Percentiles rank a stretch among this genome's conserved stretches.
Conservation (phyloP, 2,113 vertebrate species). For the Phalacrocorax aristotelis region DNA sequence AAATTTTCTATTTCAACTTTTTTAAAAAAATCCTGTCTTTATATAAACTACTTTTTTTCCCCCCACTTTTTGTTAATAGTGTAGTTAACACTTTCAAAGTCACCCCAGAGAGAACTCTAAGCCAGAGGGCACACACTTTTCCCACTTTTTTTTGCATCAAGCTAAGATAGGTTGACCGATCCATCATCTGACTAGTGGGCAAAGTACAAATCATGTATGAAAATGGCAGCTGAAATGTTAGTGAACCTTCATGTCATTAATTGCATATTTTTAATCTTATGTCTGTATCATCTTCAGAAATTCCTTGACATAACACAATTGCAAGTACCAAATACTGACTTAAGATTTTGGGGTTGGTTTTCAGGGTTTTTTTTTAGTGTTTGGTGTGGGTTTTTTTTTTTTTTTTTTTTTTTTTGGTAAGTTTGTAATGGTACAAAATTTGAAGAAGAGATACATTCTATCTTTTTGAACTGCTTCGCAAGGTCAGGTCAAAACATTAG, state of each 20-base stretch:
- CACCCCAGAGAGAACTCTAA: background rate
- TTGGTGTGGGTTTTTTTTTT: background rate
- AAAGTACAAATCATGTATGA: conserved; percentile 59
- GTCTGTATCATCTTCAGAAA: background rate
- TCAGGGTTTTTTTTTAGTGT: background rate
- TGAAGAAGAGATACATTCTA: background rate
- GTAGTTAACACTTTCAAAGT: conserved; percentile 26
- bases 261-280: conserved; percentile 7
- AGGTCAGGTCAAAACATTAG: background rate
- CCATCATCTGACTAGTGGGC: conserved; percentile 17
- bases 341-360: background rate
- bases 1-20: background rate
- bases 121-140: conserved; percentile 44
- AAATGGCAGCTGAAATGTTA: conserved; percentile 67
- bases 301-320: background rate
- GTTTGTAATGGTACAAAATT: background rate
- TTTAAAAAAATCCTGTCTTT: background rate
- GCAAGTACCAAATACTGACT: background rate
- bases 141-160: conserved; percentile 44
- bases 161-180: conserved; percentile 54
- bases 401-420: background rate
- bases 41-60: background rate
- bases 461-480: background rate
- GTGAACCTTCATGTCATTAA: conserved; percentile 38
- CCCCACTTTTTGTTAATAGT: background rate